Conservation (phyloP, 2,797 vertebrate species). For the Petrocephalus schoutedeni region DNA sequence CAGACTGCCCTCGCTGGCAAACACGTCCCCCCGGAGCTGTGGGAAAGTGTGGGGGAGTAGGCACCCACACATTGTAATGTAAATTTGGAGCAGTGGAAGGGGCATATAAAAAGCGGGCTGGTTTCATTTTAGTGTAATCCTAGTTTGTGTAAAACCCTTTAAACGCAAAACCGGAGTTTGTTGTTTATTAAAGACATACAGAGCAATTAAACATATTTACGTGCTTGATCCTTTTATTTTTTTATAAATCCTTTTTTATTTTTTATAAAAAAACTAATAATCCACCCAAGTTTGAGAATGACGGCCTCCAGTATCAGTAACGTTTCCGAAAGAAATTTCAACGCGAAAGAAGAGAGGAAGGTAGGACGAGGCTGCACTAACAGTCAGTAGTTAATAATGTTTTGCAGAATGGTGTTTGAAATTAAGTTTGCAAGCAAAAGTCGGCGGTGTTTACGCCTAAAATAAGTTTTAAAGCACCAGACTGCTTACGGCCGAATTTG, state of each 20-base stretch:
- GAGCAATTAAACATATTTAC: not conserved
- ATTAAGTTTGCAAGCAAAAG: not conserved
- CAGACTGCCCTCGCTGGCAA: constrained; percentile 16
- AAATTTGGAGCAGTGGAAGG: constrained; percentile 45
- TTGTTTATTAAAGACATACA: not conserved
- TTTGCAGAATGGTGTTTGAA: not conserved
- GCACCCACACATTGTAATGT: constrained; percentile 49
- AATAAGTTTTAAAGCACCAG: not conserved
- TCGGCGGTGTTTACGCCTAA: no score
- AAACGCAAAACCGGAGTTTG: not conserved
- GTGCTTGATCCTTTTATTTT: not conserved
- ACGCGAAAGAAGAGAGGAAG: constrained; percentile 52
- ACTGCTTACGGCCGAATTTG: not conserved
- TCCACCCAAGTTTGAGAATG: constrained; percentile 31
- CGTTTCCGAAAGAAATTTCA: constrained; percentile 44
- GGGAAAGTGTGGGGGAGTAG: constrained; percentile 47
- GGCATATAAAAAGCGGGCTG: constrained; percentile 35
- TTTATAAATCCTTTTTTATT: not conserved
- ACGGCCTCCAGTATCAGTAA: constrained; percentile 45
- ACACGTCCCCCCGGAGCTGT: constrained; percentile 38
- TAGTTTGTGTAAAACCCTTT: constrained; percentile 4
- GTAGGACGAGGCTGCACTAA: constrained; percentile 29
- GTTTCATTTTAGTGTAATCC: constrained; percentile 2
- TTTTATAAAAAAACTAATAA: not conserved
- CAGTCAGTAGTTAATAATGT: not conserved